Evolutionary conservation across 23 tunicate species (phyloP), one percentile per base, ranked within the genome.

Genomic region (Oikopleura albicans): DNA sequence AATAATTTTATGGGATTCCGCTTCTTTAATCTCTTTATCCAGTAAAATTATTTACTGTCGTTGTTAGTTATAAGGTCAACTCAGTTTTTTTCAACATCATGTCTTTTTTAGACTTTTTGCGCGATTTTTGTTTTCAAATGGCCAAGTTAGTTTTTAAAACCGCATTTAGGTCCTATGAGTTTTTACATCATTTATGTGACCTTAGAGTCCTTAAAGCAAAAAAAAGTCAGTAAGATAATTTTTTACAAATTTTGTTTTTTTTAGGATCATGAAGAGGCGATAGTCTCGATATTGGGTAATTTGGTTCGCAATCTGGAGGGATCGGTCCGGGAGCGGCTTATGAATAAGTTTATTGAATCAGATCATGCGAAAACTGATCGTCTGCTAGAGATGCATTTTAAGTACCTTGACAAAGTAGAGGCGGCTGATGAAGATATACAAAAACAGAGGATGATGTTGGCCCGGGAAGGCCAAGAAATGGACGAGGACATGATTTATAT

Each of bases 341-440:
- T 93, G 2, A 87, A 89, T 2, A 93, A 93, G 63, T 93, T 93
- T 84, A 29, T 85, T 36, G 98, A 93, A 85, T 57, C 71, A 27
- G 98, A 93, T 40, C 85, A 79, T 76, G 98, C 91, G 0, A 93
- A 93, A 85, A 86, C 90, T 0, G 98, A 93, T 39, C 91, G 98
- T 0, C 66, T 93, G 75, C 85, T 93, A 85, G 98, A 93, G 39
- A 56, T 93, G 1, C 94, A 93, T 59, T 90, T 93, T 57, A 93
- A 93, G 76, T 93, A 93, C 83, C 85, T 75, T 41, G 86, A 86
- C 36, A 71, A 88, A 40, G 86, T 93, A 37, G 91, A 90, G 38
- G 83, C 76, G 2, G 95, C 86, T 49, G 98, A 93, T 56, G 84
- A 86, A 39, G 83, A 87, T 27, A 88, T 93, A 8, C 94, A 93